A percentile compares a stretch with the other conserved stretches of the same genome.
Evolutionary conservation across 2,797 vertebrate species (phyloP).

Genomic region (Hozukius guyotensis): DNA sequence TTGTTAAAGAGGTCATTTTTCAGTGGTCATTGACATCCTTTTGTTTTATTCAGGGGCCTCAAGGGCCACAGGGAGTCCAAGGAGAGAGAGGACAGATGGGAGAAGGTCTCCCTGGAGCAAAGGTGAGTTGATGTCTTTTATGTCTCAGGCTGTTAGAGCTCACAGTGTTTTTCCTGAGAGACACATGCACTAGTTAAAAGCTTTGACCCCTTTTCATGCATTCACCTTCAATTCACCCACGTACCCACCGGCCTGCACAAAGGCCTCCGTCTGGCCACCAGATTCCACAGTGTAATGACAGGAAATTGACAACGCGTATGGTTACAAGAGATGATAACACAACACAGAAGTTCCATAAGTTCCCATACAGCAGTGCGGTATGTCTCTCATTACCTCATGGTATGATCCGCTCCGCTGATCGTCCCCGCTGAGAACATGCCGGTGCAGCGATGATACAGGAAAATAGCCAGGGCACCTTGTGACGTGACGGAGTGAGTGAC

Average conservation of each 20-base stretch:
- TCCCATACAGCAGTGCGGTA: background rate
- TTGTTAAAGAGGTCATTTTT: background rate
- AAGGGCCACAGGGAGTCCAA: constrained; percentile 88
- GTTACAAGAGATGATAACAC: constrained; percentile 23
- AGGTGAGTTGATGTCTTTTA: constrained; percentile 78
- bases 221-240: constrained; percentile 11
- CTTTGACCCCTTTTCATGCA: constrained; percentile 36
- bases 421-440: background rate
- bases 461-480: constrained; percentile 27
- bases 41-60: constrained; percentile 84
- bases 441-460: background rate
- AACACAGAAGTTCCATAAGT: constrained; percentile 33
- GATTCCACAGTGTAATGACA: constrained; percentile 17
- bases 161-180: background rate
- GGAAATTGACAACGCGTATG: constrained; percentile 31
- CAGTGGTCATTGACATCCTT: background rate
- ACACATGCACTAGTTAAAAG: constrained; percentile 22
- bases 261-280: constrained; percentile 38
- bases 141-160: background rate
- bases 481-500: constrained; percentile 33
- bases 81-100: constrained; percentile 88
- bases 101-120: constrained; percentile 90
- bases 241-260: background rate
- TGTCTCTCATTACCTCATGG: constrained; percentile 32
- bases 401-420: background rate